Base-by-base conservation (phyloP, 2,888 invertebrate species). In the Minunthozetes semirufus region DNA sequence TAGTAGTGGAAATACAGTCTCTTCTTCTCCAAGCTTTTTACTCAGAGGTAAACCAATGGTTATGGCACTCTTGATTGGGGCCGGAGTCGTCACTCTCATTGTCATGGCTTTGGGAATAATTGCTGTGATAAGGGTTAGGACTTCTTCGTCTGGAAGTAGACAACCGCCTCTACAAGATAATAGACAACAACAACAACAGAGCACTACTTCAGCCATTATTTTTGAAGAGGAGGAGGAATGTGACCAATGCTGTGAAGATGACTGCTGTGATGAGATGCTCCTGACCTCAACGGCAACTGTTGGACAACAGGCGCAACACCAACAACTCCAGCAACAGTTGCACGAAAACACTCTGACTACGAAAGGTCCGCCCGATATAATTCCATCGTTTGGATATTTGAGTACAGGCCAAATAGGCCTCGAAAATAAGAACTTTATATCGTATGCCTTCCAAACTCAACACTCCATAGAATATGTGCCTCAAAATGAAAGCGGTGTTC, bases 221-320 rank as follows among this genome's bases (percentile, higher is more conserved):
- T 75, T 75, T 25, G 59, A 75, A 56, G 75, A 74, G 29, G 74
- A 72, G 15, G 75, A 56, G 59, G 75, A 75, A 25, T 72, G 59
- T 29, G 72, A 56, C 42, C 42, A 29, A 27, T 75, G 75, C 48
- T 75, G 72, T 72, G 72, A 46, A 25, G 75, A 75, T 22, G 72
- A 75, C 38, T 72, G 46, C 29, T 75, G 75, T 29, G 72, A 72
- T 29, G 72, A 75, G 19, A 46, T 72, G 71, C 50, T 75, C 8
- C 27, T 75, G 19, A 71, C 71, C 11, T 38, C 75, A 11, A 29
- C 48, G 9, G 48, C 74, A 11, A 25, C 66, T 4, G 25, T 38
- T n/a, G 42, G 25, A 19, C 56, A 50, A 25, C 50, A 74, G n/a
- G 50, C 50, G 19, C 22, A 17, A 19, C 73, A 72, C n/a, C 50